Base-by-base conservation (phyloP, 2,113 vertebrate genomes). In the Oryzias javanicus region DNA sequence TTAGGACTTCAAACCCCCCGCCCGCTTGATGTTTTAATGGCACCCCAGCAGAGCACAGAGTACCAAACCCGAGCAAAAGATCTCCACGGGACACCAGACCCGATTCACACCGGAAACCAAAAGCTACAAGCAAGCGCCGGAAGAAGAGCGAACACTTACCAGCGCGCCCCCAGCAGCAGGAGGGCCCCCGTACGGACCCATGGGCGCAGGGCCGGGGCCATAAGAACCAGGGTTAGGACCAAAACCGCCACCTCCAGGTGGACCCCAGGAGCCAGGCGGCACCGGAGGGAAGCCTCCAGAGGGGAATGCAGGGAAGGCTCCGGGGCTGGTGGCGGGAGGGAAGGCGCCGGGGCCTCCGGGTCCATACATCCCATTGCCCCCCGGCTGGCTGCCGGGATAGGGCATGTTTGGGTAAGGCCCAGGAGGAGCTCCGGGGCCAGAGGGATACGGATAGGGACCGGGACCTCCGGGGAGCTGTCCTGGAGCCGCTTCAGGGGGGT, bases 181-280 rank as follows among this genome's bases (percentile, higher is more conserved):
- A 12, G 88, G 87, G 0, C 90, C 90, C 1, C 89, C 91, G 0
- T 90, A 93, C 0, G 87, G 88, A 72, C 83, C 86, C 87, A 89
- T 82, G 0, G 87, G 81, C 1, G 85, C 86, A 0, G 84, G 80
- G 14, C 83, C 84, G 5, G 85, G 86, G 14, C 84, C 88, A 12
- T 68, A 91, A 20, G 81, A 35, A 35, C 86, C 86, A 0, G 84
- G 79, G 14, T 82, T 82, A 4, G 85, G 87, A 15, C 84, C 88
- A 13, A 70, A 91, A 40, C 86, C 86, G 41, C 84, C 86, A 2
- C 79, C 80, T 47, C 67, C 86, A 18, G 55, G 81, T 40, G 87
- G 40, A 35, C 91, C 90, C 92, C 92, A 93, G n/a, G 89, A 83
- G 1, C 92, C 92, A 4, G 80, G 0, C 18, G 92, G 90, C 1